Percentiles rank a stretch among this genome's conserved stretches.
Evolutionary conservation across 2,113 vertebrate species (phyloP).

Genomic region (Takifugu flavidus): DNA sequence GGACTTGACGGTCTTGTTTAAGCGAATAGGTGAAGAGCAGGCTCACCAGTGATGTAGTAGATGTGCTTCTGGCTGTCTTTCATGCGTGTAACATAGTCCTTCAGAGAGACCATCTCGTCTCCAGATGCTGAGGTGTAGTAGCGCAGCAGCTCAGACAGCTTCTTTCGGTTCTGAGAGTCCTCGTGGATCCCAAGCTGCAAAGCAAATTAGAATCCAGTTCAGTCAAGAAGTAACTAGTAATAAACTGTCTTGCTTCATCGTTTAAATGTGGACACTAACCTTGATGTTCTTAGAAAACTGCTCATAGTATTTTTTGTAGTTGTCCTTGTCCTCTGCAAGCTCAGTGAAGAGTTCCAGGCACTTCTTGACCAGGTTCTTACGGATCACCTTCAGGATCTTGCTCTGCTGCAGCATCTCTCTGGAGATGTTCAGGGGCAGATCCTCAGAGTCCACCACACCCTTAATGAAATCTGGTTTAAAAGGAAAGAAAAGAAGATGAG

Average conservation of each 20-base stretch:
- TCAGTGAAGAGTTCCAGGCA: conserved; percentile 94
- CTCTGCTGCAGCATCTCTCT: conserved; percentile 97
- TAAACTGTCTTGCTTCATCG: not conserved
- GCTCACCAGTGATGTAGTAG: conserved; percentile 93
- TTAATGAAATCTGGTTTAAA: conserved; percentile 83
- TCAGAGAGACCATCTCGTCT: conserved; percentile 95
- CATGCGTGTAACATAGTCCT: conserved; percentile 95
- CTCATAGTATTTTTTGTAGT: conserved; percentile 95
- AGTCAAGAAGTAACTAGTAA: not conserved
- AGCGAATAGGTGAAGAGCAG: not conserved
- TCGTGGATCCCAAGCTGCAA: conserved; percentile 94
- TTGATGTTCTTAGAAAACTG: conserved; percentile 99
- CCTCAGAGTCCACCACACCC: conserved; percentile 96
- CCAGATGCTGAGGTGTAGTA: conserved; percentile 93
- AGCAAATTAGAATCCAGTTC: not conserved
- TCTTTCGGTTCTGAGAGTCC: conserved; percentile 95
- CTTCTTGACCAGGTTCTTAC: conserved; percentile 97
- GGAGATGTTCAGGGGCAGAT: conserved; percentile 94
- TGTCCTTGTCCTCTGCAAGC: conserved; percentile 92
- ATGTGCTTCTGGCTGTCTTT: conserved; percentile 97
- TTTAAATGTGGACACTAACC: conserved; percentile 61
- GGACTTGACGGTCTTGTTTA: not conserved
- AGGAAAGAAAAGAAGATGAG: conserved; percentile 13
- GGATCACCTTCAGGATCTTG: conserved; percentile 96
- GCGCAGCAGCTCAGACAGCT: conserved; percentile 87